Percentiles rank a stretch among this genome's conserved stretches.
Conservation (phyloP, 2,888 invertebrate genomes). For the Orthonevra nobilis region DNA sequence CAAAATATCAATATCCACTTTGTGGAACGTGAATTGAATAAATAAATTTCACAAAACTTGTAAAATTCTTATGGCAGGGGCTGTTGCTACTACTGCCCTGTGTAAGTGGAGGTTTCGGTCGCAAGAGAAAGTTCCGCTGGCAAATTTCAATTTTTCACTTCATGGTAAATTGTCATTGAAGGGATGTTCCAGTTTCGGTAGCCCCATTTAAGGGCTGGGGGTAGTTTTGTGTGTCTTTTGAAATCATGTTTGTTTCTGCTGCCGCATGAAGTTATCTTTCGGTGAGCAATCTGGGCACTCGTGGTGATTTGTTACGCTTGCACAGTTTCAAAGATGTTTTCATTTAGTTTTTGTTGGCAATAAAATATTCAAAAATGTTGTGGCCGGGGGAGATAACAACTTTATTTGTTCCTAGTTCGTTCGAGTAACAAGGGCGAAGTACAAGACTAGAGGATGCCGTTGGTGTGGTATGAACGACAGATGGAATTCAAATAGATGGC, state of each 20-base stretch:
- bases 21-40: slow-evolving; percentile 78
- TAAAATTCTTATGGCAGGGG: slow-evolving; percentile 1
- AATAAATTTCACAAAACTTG: slow-evolving; percentile 35
- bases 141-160: slow-evolving; percentile 60
- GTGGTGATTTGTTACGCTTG: slow-evolving; percentile 62
- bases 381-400: neutral
- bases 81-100: slow-evolving; percentile 2
- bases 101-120: slow-evolving; percentile 1
- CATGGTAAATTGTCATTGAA: slow-evolving; percentile 36
- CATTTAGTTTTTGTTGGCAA: slow-evolving; percentile 38
- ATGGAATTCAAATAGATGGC: slow-evolving; percentile 50
- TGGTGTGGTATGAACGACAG: slow-evolving; percentile 36
- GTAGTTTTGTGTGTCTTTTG: slow-evolving; percentile 35
- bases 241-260: slow-evolving; percentile 21
- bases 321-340: slow-evolving; percentile 65
- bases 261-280: slow-evolving; percentile 57
- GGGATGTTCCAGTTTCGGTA: slow-evolving; percentile 24
- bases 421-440: neutral
- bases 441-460: slow-evolving; percentile 6
- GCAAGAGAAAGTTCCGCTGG: slow-evolving; percentile 18
- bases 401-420: slow-evolving; percentile 33
- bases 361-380: slow-evolving; percentile 51
- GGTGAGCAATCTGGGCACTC: slow-evolving; percentile 61
- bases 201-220: slow-evolving; percentile 20
- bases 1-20: slow-evolving; percentile 81